Evolutionary conservation across 1,140 invertebrate genomes (phyloP), one percentile per base, ranked within the genome.

Genomic region (Drosophila yakuba): DNA sequence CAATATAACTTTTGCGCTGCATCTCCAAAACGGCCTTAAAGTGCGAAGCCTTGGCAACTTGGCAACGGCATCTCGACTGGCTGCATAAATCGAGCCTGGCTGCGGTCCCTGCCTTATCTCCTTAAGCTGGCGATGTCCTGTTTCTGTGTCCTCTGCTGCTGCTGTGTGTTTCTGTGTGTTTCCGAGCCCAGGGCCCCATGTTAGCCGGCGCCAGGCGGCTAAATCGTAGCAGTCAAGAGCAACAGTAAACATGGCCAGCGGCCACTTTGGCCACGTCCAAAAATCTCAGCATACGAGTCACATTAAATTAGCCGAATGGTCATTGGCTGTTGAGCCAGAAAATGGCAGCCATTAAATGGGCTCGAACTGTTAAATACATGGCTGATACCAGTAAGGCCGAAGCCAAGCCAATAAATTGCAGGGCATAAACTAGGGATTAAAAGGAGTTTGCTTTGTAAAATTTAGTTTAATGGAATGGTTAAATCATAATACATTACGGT

Each of bases 71-170:
- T n/a, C 11, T 17, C 28, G 41, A 17, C 38, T 43, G 36, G 50
- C 43, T 63, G 76, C 80, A 84, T 84, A 84, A 80, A 84, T 80
- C 75, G 47, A 73, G 72, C 50, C 45, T 44, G 50, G 64, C 17
- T 66, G 55, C 61, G 82, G 55, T 56, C 62, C 28, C 58, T 50
- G 47, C 59, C 74, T 79, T 86, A 88, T 85, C 82, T 81, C 39
- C 23, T 45, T 59, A 68, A 67, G 69, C 50, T 48, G 50, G 23
- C 55, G 48, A 57, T 52, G 54, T 56, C 39, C 54, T 57, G 60
- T 20, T 61, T 56, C 55, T 25, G 64, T 32, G 28, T 32, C 20
- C 20, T 17, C 20, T 17, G 17, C 17, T 20, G 20, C 20, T 20
- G 20, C 20, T 20, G 20, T 20, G 28, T 8, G 28, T 32, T 8